Base-by-base conservation (phyloP, 2,888 invertebrate genomes). In the Tillus elongatus region DNA sequence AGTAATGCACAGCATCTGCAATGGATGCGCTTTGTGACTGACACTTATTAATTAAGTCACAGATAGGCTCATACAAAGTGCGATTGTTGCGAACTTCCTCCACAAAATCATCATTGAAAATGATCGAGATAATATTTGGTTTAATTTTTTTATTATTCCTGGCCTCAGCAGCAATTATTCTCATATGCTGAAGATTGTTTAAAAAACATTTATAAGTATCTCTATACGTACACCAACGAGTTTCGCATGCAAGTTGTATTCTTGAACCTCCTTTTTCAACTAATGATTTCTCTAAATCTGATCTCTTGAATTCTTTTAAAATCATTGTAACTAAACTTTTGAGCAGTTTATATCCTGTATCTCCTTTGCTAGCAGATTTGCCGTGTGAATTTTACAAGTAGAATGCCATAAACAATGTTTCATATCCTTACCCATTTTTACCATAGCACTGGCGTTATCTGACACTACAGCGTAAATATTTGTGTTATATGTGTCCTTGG, bases 191-290 rank as follows among this genome's bases (percentile, higher is more conserved):
- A 19, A 19, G 24, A 19, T 19, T 19, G 24, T n/a, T 19, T 19
- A n/a, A 19, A 19, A 19, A 19, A 19, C 24, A 19, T 19, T 19
- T 19, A 19, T 19, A 19, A 19, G 24, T 8, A 19, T 19, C n/a
- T n/a, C 24, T 19, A 19, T 19, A n/a, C n/a, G n/a, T n/a, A 19
- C 24, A 19, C 24, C 24, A 19, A 19, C 24, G 24, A 19, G 24
- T 19, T n/a, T 19, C 24, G 6, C 24, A 19, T n/a, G 24, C 6
- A n/a, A 19, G 24, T 19, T 19, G 24, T 19, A 19, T 19, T 19
- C 24, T 19, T 19, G 24, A 19, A 19, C 24, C 24, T 19, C 24
- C 24, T 19, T 19, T 19, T 8, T n/a, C n/a, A 8, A 19, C n/a
- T 19, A 19, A 19, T 8, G 24, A 19, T n/a, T 19, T 19, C n/a